Evolutionary conservation across 2,888 invertebrate species (phyloP).

Genomic region (Drosophila subsilvestris): DNA sequence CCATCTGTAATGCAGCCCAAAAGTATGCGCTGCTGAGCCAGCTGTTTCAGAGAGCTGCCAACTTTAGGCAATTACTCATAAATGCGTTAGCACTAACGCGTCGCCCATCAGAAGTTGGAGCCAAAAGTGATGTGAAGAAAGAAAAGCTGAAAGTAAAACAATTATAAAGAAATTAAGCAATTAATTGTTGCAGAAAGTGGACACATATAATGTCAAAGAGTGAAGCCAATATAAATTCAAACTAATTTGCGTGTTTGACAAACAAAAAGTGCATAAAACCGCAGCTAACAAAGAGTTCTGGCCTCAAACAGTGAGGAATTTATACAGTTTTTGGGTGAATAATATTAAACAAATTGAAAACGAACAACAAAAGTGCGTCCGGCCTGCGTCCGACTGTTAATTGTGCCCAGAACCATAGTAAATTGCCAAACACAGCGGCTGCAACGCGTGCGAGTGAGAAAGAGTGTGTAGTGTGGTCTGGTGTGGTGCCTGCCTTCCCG

Average conservation of each 20-base stretch:
- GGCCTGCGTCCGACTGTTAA: not conserved
- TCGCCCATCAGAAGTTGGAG: not conserved
- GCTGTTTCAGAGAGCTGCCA: not conserved
- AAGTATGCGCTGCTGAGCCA: constrained; percentile 1
- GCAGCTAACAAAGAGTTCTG: not conserved
- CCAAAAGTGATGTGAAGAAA: not conserved
- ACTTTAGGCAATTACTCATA: constrained; percentile 12
- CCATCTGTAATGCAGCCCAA: not conserved
- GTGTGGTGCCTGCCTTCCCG: not conserved
- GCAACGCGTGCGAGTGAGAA: not conserved
- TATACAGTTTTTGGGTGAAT: not conserved
- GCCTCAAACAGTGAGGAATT: not conserved
- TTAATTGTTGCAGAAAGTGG: not conserved
- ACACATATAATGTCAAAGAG: too few relatives aligned
- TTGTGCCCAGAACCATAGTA: not conserved
- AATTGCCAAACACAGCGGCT: not conserved
- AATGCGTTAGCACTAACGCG: not conserved
- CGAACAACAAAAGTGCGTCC: not conserved
- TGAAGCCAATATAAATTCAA: not conserved
- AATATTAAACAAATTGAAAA: not conserved
- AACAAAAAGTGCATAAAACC: not conserved
- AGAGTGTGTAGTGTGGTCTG: not conserved
- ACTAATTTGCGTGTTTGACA: not conserved
- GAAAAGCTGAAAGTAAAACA: not conserved
- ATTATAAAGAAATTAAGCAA: not conserved